Percentiles rank a stretch among this genome's conserved stretches.
phyloP scores from a whole-genome alignment of 64 coral and sea anemone species.

The Pocillopora damicornis region DNA sequence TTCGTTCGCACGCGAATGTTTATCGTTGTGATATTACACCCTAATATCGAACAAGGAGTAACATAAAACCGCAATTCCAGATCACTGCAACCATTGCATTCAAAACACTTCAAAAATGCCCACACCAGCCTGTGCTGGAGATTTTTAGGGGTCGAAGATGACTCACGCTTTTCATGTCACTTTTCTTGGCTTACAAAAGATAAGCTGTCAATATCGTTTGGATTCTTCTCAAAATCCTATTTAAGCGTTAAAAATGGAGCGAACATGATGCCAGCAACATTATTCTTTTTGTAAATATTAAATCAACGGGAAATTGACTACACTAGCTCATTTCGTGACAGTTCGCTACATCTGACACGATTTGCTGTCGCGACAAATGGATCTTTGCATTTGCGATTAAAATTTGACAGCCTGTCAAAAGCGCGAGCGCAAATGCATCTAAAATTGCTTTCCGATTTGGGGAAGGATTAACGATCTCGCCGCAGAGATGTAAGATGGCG shows the following conservation, averaged over 20 bases:
- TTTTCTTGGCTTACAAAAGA: background rate
- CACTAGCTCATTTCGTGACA: slow-evolving; percentile 5
- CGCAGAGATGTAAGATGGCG: slow-evolving; percentile 23
- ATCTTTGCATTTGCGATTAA: slow-evolving; percentile 4
- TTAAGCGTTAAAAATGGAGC: background rate
- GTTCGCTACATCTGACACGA: background rate
- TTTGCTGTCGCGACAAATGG: background rate
- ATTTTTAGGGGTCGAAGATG: background rate
- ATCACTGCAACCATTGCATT: background rate
- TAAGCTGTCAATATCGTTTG: slow-evolving; percentile 2
- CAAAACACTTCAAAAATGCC: slow-evolving; percentile 24
- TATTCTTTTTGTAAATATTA: slow-evolving; percentile 15
- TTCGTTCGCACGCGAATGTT: slow-evolving; percentile 8
- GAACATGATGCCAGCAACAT: background rate
- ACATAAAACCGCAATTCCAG: background rate
- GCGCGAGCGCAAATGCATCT: slow-evolving; percentile 16
- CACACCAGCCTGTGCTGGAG: background rate
- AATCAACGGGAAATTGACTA: background rate
- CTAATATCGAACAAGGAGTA: background rate
- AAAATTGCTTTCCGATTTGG: slow-evolving; percentile 40
- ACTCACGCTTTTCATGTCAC: slow-evolving; percentile 13
- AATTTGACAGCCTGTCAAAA: slow-evolving; percentile 11
- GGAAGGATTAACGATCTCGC: slow-evolving; percentile 24
- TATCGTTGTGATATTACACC: background rate
- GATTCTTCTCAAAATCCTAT: slow-evolving; percentile 1